Evolutionary conservation across 1,140 invertebrate species (phyloP).

Genomic region (Triops longicaudatus): DNA sequence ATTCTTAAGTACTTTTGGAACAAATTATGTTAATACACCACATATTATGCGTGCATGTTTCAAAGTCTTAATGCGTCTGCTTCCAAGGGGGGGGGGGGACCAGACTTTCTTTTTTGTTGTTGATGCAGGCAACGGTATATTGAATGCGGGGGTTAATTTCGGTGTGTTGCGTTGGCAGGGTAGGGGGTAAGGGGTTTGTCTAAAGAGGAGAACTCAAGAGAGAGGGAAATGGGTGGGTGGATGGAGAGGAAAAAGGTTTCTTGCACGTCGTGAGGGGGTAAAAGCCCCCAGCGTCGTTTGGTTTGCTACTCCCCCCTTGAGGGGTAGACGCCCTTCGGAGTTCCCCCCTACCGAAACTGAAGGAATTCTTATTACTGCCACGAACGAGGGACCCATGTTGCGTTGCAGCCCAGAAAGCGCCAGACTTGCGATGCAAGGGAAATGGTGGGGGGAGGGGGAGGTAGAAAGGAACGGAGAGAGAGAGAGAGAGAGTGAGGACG

Average conservation of each 20-base stretch:
- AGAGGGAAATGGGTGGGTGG: neutral
- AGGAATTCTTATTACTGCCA: slow-evolving; percentile 15
- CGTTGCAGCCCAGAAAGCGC: slow-evolving; percentile 5
- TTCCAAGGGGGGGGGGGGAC: neutral
- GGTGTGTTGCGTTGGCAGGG: slow-evolving; percentile 9
- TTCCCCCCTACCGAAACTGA: slow-evolving; percentile 10
- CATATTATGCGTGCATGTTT: neutral
- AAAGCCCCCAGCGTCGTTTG: slow-evolving; percentile 10
- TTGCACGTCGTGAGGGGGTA: slow-evolving; percentile 10
- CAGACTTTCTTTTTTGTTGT: neutral
- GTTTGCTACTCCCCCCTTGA: slow-evolving; percentile 14
- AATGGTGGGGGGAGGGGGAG: neutral
- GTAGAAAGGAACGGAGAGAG: neutral
- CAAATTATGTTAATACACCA: neutral
- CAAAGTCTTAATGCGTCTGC: neutral
- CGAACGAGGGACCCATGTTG: slow-evolving; percentile 8
- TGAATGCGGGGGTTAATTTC: slow-evolving; percentile 5
- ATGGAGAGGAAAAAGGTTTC: neutral
- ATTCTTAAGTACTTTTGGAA: too few relatives aligned
- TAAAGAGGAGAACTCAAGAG: neutral
- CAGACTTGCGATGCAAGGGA: neutral
- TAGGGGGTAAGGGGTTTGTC: neutral
- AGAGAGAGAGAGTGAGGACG: neutral
- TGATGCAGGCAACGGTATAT: neutral
- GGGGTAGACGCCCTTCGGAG: slow-evolving; percentile 3